Base-by-base conservation (phyloP, 2,113 vertebrate species). In the Paralichthys olivaceus region DNA sequence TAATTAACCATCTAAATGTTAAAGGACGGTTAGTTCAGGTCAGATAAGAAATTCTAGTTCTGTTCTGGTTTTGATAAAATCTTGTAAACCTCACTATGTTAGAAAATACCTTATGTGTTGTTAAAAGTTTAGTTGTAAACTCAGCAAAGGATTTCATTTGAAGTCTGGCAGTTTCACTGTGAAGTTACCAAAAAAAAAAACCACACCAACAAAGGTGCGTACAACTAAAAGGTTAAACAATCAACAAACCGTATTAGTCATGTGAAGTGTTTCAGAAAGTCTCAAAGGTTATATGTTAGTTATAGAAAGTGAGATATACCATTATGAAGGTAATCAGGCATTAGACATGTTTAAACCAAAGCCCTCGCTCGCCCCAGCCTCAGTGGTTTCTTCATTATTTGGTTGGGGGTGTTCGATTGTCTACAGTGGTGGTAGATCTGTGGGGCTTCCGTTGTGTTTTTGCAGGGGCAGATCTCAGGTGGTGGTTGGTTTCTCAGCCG, bases 331-430 rank as follows among this genome's bases (percentile, higher is more conserved):
- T 84, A 83, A 70, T 87, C 83, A 89, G 75, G 78, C 70, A 74
- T 88, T 79, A 83, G 70, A 89, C 70, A 76, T 83, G 51, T 53
- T 83, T 56, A 67, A 80, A 75, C 57, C 20, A 15, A 57, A 80
- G 63, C 86, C 88, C 83, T 87, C 87, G 86, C 83, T 86, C 26
- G 77, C 79, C 77, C 81, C 70, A 49, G 74, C 64, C 79, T 72
- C 73, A 83, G 84, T 87, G 88, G 84, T 81, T 84, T 85, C 84
- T 77, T 89, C 78, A 62, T 84, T 77, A 80, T 87, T 88, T 87
- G 83, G 67, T 81, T 60, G 69, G 82, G 84, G 78, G 77, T 83
- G 85, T 66, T 87, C 49, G 82, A 92, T 93, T 92, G 90, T 93
- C 93, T 91, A 77, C 79, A 69, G 82, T 87, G 87, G 84, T 83